These are phyloP conservation scores for Leptobrachium leishanense DNA, from an alignment of 2,113 vertebrate genomes.

Conservation along the genomic window DNA sequence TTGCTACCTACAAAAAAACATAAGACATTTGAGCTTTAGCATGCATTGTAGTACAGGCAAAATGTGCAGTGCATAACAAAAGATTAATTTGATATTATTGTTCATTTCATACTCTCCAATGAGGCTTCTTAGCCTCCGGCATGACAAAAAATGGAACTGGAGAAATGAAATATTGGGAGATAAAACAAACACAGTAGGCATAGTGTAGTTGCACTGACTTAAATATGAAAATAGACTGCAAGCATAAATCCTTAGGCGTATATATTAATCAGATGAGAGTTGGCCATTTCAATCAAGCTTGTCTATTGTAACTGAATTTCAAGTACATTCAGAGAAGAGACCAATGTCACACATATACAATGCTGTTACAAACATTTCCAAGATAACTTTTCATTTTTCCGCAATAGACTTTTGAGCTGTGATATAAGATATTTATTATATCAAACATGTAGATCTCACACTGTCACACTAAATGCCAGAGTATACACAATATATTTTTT, in stretches of 20 bases:
- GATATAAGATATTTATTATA: too few species aligned
- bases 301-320: constrained; percentile 9
- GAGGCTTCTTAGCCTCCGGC: constrained; percentile 14
- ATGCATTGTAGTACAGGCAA: constrained; percentile 9
- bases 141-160: constrained; percentile 15
- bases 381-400: neutral
- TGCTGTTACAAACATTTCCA: neutral
- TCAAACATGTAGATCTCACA: too few species aligned
- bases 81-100: constrained; percentile 39
- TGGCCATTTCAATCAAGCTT: neutral
- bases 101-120: constrained; percentile 21
- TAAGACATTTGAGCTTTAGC: neutral
- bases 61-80: constrained; percentile 15
- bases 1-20: too few species aligned
- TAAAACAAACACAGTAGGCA: constrained; percentile 23
- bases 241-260: constrained; percentile 30
- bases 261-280: constrained; percentile 24
- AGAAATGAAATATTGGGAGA: constrained; percentile 30
- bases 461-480: too few species aligned
- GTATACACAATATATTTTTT: too few species aligned
- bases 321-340: constrained; percentile 12
- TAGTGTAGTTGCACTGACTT: constrained; percentile 5
- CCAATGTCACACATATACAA: constrained; percentile 9
- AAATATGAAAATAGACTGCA: constrained; percentile 27
- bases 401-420: too few species aligned